These are phyloP conservation scores for Dolichallabes microphthalmus DNA, from an alignment of 2,113 vertebrate species.

Conservation along the genomic window DNA sequence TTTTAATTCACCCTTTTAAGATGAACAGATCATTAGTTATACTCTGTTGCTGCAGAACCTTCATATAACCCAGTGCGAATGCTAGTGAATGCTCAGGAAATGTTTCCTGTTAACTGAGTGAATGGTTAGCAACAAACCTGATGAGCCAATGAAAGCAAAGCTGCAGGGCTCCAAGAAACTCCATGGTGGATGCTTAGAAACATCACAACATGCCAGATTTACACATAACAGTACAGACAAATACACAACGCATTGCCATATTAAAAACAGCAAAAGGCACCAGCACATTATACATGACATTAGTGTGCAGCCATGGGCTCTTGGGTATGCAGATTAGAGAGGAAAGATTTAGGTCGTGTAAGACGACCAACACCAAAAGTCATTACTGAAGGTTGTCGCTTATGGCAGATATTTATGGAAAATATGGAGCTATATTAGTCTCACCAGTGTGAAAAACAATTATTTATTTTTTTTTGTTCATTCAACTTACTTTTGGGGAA, in stretches of 20 bases:
- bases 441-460: neutral
- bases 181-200: neutral
- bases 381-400: neutral
- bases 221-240: neutral
- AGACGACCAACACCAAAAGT: neutral
- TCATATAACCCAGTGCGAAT: too few species aligned
- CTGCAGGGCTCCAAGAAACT: neutral
- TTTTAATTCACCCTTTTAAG: too few species aligned
- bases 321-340: neutral
- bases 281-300: neutral
- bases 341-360: neutral
- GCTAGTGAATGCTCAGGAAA: too few species aligned
- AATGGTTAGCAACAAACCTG: neutral
- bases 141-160: neutral
- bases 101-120: too few species aligned
- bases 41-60: too few species aligned
- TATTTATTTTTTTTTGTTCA: too few species aligned
- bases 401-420: neutral
- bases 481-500: neutral
- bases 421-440: neutral
- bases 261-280: neutral
- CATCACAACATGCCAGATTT: neutral
- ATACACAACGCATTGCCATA: neutral
- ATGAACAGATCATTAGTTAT: too few species aligned
- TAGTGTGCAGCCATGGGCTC: neutral